Conservation (phyloP, 2,113 vertebrate genomes). For the Sminthopsis crassicaudata region DNA sequence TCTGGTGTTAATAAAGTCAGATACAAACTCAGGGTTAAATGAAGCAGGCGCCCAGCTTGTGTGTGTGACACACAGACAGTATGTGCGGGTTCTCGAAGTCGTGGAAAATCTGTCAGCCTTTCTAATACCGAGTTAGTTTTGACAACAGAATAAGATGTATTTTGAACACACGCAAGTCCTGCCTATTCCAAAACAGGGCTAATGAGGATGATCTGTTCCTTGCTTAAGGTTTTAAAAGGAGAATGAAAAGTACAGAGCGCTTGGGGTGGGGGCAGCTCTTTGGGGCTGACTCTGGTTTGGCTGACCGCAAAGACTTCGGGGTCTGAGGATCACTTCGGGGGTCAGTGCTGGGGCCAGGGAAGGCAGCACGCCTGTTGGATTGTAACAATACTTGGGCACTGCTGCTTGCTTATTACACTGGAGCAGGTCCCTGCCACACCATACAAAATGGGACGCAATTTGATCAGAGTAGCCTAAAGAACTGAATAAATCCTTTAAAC, state of each 20-base stretch:
- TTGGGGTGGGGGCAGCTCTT: background rate
- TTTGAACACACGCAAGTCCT: conserved; percentile 41
- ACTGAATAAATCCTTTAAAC: conserved; percentile 82
- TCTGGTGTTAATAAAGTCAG: conserved; percentile 53
- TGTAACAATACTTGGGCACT: conserved; percentile 72
- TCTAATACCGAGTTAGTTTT: conserved; percentile 61
- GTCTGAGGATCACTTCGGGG: background rate
- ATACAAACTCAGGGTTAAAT: conserved; percentile 47
- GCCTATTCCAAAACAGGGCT: conserved; percentile 20
- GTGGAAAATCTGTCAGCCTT: conserved; percentile 54
- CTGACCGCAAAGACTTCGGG: background rate
- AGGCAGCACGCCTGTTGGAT: conserved; percentile 24
- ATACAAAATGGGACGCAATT: conserved; percentile 59
- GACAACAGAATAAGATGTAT: conserved; percentile 52
- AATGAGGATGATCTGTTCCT: conserved; percentile 3
- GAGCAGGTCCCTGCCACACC: conserved; percentile 60
- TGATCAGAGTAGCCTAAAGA: conserved; percentile 80
- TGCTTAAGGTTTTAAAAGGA: background rate
- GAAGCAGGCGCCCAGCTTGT: conserved; percentile 37
- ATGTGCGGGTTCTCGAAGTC: conserved; percentile 55
- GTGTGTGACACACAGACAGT: background rate
- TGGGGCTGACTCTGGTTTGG: background rate
- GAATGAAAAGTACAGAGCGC: fast-evolving
- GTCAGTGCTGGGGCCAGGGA: conserved; percentile 57
- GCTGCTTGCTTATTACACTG: conserved; percentile 64